Conservation (phyloP, 2,797 vertebrate genomes). For the Hoplostethus atlanticus region DNA sequence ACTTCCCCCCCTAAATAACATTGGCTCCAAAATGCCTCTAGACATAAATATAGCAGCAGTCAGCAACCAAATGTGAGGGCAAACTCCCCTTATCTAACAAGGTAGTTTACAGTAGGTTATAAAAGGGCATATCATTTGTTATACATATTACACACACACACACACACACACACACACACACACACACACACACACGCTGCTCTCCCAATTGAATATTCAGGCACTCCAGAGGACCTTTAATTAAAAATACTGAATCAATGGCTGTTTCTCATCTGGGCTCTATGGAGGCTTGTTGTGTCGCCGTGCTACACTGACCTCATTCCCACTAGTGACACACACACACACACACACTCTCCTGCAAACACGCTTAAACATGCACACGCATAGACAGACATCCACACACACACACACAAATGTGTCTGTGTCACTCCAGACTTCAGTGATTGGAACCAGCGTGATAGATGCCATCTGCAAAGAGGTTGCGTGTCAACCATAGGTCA, state of each 20-base stretch:
- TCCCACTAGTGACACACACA: slow-evolving; percentile 12
- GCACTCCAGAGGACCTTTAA: slow-evolving; percentile 43
- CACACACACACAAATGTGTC: neutral
- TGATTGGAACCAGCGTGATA: slow-evolving; percentile 37
- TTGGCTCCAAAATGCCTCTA: too few relatives aligned
- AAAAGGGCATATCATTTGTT: neutral
- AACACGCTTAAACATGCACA: neutral
- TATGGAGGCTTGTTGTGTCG: slow-evolving; percentile 27
- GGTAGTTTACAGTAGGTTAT: too few relatives aligned
- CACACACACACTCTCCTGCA: slow-evolving; percentile 17
- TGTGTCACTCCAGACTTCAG: slow-evolving; percentile 29
- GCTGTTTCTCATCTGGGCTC: slow-evolving; percentile 31
- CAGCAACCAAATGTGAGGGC: too few relatives aligned
- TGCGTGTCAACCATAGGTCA: slow-evolving; percentile 51
- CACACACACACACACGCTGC: slow-evolving; percentile 20
- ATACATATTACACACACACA: neutral
- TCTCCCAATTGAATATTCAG: slow-evolving; percentile 11
- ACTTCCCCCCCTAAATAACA: too few relatives aligned
- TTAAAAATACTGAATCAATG: slow-evolving; percentile 63
- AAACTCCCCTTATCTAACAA: too few relatives aligned
- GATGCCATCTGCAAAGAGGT: slow-evolving; percentile 15
- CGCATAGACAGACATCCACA: neutral
- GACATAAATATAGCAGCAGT: too few relatives aligned
- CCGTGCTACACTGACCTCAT: slow-evolving; percentile 38
- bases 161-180: slow-evolving; percentile 17